Evolutionary conservation across 2,888 invertebrate genomes (phyloP).

Genomic region (Drosophila leonis): DNA sequence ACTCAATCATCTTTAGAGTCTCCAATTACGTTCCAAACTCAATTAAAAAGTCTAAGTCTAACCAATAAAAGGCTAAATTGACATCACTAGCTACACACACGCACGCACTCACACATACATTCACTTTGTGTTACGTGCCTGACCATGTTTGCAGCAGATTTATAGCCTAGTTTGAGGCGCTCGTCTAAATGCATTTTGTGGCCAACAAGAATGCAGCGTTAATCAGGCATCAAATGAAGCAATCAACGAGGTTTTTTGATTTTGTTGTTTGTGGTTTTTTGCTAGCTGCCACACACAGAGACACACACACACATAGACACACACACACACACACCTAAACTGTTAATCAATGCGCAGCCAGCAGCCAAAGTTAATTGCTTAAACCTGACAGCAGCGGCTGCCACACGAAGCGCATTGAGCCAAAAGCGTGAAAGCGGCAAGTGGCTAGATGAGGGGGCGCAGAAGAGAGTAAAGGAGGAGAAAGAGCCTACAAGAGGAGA

Average conservation of each 20-base stretch:
- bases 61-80: background rate
- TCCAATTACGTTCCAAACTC: background rate
- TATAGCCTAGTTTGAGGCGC: slow-evolving; percentile 9
- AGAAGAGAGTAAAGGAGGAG: background rate
- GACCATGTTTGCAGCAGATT: slow-evolving; percentile 12
- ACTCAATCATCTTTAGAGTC: background rate
- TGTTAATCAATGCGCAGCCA: slow-evolving; percentile 53
- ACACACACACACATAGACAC: slow-evolving; percentile 2
- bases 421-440: slow-evolving; percentile 64
- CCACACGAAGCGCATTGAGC: slow-evolving; percentile 59
- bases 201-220: slow-evolving; percentile 26
- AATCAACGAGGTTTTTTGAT: slow-evolving; percentile 31
- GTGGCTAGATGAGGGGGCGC: background rate
- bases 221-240: slow-evolving; percentile 28
- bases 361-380: slow-evolving; percentile 66
- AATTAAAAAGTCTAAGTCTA: background rate
- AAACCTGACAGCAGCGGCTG: slow-evolving; percentile 43
- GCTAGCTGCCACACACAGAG: slow-evolving; percentile 4
- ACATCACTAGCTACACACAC: background rate
- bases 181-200: slow-evolving; percentile 32
- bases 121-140: slow-evolving; percentile 10
- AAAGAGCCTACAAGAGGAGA: background rate
- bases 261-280: slow-evolving; percentile 2
- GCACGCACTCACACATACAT: background rate
- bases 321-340: slow-evolving; percentile 29